Percentiles rank a stretch among this genome's conserved stretches.
Conservation (phyloP, 2,888 invertebrate species). For the Sarcophaga subvicina region DNA sequence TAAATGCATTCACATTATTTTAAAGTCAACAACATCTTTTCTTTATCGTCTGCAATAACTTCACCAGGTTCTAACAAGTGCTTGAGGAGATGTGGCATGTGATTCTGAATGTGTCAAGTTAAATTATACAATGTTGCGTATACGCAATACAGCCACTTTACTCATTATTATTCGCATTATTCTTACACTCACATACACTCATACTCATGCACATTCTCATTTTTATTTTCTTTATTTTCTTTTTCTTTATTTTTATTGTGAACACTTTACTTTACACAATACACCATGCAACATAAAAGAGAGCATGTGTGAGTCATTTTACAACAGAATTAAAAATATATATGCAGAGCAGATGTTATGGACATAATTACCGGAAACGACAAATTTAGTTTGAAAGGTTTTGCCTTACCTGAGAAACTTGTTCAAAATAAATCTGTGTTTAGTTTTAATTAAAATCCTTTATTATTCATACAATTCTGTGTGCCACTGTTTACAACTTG, state of each 20-base stretch:
- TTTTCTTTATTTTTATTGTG: neutral
- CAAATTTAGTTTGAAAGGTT: no score
- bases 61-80: neutral
- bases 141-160: conserved; percentile 64
- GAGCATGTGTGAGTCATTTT: no score
- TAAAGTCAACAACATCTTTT: conserved; percentile 45
- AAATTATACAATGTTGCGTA: conserved; percentile 64
- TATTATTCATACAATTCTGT: no score
- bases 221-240: no score
- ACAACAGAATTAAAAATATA: no score
- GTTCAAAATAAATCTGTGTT: no score
- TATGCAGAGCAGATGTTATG: no score
- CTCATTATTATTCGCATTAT: conserved; percentile 29
- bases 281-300: no score
- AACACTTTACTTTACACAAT: conserved; percentile 15
- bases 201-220: neutral
- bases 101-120: conserved; percentile 37
- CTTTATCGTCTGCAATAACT: conserved; percentile 26
- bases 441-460: no score
- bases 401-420: no score
- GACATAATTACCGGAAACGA: no score
- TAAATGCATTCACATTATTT: conserved; percentile 50
- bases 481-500: no score
- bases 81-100: neutral
- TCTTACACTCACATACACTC: conserved; percentile 17